Evolutionary conservation across 2,797 vertebrate species (phyloP).

Genomic region (Bothrops alternatus): DNA sequence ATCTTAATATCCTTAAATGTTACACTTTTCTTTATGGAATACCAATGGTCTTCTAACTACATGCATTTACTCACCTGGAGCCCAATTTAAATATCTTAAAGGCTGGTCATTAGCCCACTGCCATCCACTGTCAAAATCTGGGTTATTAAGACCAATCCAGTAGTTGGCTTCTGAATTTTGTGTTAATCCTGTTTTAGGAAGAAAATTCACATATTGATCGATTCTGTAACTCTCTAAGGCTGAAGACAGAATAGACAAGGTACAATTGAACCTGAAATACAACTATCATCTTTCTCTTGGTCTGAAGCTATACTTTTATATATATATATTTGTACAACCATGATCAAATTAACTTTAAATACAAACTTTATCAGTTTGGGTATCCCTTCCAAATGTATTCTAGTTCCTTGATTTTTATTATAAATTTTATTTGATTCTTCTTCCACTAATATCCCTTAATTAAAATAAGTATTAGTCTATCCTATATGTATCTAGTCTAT

Average conservation of each 20-base stretch:
- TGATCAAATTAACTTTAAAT: no score
- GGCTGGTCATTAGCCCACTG: conserved; percentile 85
- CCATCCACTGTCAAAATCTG: conserved; percentile 86
- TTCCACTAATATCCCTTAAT: no score
- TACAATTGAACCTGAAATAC: background rate
- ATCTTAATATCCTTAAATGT: background rate
- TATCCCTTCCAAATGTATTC: no score
- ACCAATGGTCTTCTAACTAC: fast-evolving
- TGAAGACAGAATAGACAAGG: background rate
- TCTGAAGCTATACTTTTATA: background rate
- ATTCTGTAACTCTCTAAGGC: background rate
- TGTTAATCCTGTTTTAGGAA: conserved; percentile 75
- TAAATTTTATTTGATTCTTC: no score
- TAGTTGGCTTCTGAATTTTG: conserved; percentile 69
- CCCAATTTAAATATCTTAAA: conserved; percentile 94
- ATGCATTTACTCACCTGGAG: conserved; percentile 78
- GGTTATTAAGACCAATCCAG: conserved; percentile 89
- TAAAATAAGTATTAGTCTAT: no score
- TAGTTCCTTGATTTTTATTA: no score
- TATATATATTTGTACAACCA: no score
- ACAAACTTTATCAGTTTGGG: no score
- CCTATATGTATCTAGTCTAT: no score
- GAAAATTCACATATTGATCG: background rate
- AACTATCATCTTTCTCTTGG: background rate
- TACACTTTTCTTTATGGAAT: background rate